These are phyloP conservation scores for Eurystomus glaucurus DNA, from an alignment of 2,797 vertebrate genomes.

Conservation along the genomic window DNA sequence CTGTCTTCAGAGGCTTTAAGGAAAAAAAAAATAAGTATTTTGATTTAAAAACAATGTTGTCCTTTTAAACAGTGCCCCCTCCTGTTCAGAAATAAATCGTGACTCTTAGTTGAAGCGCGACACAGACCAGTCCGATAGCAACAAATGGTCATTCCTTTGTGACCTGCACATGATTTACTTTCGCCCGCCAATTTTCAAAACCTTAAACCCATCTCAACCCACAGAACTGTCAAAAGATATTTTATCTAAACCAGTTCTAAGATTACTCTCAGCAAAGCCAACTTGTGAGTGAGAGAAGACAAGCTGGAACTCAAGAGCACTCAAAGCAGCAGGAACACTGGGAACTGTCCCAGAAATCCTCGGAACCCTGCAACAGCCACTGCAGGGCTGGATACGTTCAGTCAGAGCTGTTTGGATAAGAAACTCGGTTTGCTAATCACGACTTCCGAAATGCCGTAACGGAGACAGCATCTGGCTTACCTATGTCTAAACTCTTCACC, in stretches of 20 bases:
- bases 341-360: neutral
- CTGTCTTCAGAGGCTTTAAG: neutral
- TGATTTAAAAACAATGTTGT: neutral
- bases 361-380: neutral
- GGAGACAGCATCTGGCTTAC: constrained; percentile 20
- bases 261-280: constrained; percentile 55
- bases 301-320: neutral
- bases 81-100: constrained; percentile 8
- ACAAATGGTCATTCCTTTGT: neutral
- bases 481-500: neutral
- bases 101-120: rapidly evolving
- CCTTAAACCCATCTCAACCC: constrained; percentile 19
- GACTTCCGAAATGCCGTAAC: constrained; percentile 7
- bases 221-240: constrained; percentile 43
- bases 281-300: constrained; percentile 31
- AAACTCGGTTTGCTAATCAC: constrained; percentile 15
- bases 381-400: constrained; percentile 1
- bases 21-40: rapidly evolving
- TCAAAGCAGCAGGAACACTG: neutral
- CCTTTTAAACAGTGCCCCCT: constrained; percentile 81
- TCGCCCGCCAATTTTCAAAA: constrained; percentile 36
- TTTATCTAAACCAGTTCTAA: constrained; percentile 21
- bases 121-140: neutral
- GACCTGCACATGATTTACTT: constrained; percentile 16
- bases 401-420: neutral